These are phyloP conservation scores for Anastrepha obliqua DNA, from an alignment of 1,140 invertebrate species.

Conservation along the genomic window DNA sequence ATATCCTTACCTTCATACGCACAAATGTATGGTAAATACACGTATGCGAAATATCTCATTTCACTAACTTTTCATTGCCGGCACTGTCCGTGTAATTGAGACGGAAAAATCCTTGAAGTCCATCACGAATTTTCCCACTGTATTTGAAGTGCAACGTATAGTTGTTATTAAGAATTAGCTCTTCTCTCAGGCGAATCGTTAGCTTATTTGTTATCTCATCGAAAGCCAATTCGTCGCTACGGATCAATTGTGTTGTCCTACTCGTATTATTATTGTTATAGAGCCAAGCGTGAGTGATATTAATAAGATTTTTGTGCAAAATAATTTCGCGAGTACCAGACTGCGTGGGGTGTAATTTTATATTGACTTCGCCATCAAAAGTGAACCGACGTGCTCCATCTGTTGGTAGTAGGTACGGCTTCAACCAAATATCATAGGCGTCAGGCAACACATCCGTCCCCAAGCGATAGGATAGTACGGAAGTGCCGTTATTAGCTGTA, in stretches of 20 bases:
- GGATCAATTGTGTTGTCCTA: neutral
- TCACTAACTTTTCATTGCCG: constrained; percentile 67
- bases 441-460: constrained; percentile 73
- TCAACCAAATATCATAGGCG: constrained; percentile 80
- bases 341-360: constrained; percentile 72
- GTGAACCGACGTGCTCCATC: constrained; percentile 75
- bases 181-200: constrained; percentile 58
- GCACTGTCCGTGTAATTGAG: constrained; percentile 75
- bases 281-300: constrained; percentile 58
- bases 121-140: constrained; percentile 72
- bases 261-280: constrained; percentile 54
- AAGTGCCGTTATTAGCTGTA: neutral
- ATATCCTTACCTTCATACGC: neutral
- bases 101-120: constrained; percentile 78
- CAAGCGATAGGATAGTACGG: constrained; percentile 61
- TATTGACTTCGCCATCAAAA: constrained; percentile 79
- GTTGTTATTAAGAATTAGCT: neutral
- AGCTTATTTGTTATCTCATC: constrained; percentile 63
- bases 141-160: constrained; percentile 71
- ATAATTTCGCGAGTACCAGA: constrained; percentile 75
- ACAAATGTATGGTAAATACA: too few species aligned
- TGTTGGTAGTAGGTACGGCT: constrained; percentile 75
- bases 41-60: neutral
- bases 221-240: constrained; percentile 51
- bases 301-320: constrained; percentile 77